phyloP scores from a whole-genome alignment of 2,797 vertebrate genomes.

The Acropternis orthonyx region DNA sequence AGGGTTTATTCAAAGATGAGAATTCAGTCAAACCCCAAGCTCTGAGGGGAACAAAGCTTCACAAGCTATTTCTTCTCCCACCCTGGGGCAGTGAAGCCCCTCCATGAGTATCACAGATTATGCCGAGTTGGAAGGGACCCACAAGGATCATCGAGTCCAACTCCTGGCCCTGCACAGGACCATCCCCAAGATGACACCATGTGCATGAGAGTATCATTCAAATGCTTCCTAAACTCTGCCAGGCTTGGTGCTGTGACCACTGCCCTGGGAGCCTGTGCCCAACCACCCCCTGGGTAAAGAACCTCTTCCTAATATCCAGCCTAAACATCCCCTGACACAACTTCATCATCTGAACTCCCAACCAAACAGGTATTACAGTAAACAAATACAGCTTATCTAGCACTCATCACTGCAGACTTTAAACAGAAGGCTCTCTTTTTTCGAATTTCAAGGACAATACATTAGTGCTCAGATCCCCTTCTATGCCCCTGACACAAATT shows the following conservation, averaged over 20 bases:
- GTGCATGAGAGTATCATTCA: too few relatives aligned
- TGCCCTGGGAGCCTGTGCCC: background rate
- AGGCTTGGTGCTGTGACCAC: background rate
- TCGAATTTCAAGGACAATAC: background rate
- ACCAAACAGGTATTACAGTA: background rate
- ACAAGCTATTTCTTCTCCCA: background rate
- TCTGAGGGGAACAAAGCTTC: background rate
- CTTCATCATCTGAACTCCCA: background rate
- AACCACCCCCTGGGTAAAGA: background rate
- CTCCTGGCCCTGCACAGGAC: background rate
- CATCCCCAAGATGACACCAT: background rate
- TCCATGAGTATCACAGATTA: background rate
- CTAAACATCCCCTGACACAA: background rate
- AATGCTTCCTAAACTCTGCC: background rate
- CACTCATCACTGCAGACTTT: background rate
- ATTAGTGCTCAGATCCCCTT: rapidly evolving
- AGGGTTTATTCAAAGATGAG: background rate
- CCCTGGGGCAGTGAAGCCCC: background rate
- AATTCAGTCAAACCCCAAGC: background rate
- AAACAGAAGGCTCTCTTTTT: background rate
- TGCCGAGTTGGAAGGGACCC: background rate
- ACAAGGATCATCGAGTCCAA: background rate
- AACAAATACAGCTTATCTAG: background rate
- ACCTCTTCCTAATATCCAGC: background rate
- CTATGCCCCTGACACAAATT: background rate